A percentile compares a stretch with the other conserved stretches of the same genome.
phyloP scores from a whole-genome alignment of 2,888 invertebrate genomes.

The Charanyca ferruginea region DNA sequence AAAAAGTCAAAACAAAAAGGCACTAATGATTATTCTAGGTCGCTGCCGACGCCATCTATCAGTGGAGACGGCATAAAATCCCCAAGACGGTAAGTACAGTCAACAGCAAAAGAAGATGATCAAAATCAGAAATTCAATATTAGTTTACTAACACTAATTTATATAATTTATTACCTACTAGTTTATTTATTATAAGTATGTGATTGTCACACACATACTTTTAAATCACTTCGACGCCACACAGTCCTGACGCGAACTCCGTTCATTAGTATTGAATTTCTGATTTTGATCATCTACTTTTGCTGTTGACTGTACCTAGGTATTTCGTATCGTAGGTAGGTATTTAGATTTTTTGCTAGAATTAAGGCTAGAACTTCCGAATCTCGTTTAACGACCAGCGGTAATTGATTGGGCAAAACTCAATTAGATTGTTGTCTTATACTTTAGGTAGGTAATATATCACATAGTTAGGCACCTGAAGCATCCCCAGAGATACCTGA shows the following conservation, averaged over 20 bases:
- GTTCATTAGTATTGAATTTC: too few species aligned
- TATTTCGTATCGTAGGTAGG: slow-evolving; percentile 29
- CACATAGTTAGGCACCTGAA: slow-evolving; percentile 27
- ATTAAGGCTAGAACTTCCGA: slow-evolving; percentile 40
- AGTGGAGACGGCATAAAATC: slow-evolving; percentile 36
- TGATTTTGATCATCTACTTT: too few species aligned
- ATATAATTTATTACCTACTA: too few species aligned
- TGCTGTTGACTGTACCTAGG: too few species aligned
- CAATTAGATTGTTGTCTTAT: slow-evolving; percentile 54
- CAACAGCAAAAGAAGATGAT: too few species aligned
- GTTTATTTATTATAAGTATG: too few species aligned
- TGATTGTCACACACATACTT: too few species aligned
- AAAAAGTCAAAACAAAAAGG: slow-evolving; percentile 7
- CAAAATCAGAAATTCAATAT: too few species aligned
- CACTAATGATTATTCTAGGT: slow-evolving; percentile 28
- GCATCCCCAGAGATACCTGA: slow-evolving; percentile 16
- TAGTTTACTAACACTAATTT: too few species aligned
- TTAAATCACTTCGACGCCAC: too few species aligned
- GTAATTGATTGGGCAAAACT: slow-evolving; percentile 66
- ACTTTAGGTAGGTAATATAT: slow-evolving; percentile 25
- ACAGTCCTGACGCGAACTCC: too few species aligned
- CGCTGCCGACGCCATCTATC: slow-evolving; percentile 23
- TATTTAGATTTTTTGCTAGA: slow-evolving; percentile 42
- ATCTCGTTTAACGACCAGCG: slow-evolving; percentile 28
- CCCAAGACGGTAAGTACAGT: slow-evolving; percentile 40